Conservation (phyloP, 2,888 invertebrate genomes). For the Meandrusa payeni region DNA sequence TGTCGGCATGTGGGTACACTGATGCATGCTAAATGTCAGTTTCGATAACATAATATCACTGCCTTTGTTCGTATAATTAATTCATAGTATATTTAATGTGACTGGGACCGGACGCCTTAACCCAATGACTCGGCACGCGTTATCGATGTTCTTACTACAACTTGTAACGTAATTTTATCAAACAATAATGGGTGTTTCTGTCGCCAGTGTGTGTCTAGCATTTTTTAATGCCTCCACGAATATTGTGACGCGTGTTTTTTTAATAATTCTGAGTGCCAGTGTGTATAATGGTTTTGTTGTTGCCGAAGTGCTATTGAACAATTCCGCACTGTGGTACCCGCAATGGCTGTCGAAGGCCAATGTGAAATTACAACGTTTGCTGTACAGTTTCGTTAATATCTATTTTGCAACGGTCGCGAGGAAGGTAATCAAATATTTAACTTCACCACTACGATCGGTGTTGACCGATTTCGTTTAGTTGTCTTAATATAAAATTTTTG, state of each 20-base stretch:
- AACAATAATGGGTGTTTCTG: conserved; percentile 19
- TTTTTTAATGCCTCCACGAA: conserved; percentile 52
- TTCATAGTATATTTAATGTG: conserved; percentile 8
- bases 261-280: conserved; percentile 57
- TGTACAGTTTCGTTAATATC: conserved; percentile 27
- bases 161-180: conserved; percentile 4
- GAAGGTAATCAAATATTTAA: conserved; percentile 24
- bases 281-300: conserved; percentile 65
- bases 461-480: too few species aligned
- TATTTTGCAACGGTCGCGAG: conserved; percentile 11
- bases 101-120: not conserved
- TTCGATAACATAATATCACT: conserved; percentile 23
- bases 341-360: conserved; percentile 47
- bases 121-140: conserved; percentile 1
- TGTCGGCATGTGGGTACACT: conserved; percentile 14
- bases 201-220: conserved; percentile 24
- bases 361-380: conserved; percentile 14
- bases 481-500: too few species aligned
- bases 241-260: conserved; percentile 49
- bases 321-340: conserved; percentile 58
- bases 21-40: conserved; percentile 15
- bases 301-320: conserved; percentile 63
- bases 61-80: conserved; percentile 10
- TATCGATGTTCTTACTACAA: conserved; percentile 10
- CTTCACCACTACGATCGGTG: too few species aligned